Percentiles rank a stretch among this genome's conserved stretches.
These are phyloP conservation scores for Tachycineta bicolor DNA, from an alignment of 2,113 vertebrate species.

Conservation along the genomic window DNA sequence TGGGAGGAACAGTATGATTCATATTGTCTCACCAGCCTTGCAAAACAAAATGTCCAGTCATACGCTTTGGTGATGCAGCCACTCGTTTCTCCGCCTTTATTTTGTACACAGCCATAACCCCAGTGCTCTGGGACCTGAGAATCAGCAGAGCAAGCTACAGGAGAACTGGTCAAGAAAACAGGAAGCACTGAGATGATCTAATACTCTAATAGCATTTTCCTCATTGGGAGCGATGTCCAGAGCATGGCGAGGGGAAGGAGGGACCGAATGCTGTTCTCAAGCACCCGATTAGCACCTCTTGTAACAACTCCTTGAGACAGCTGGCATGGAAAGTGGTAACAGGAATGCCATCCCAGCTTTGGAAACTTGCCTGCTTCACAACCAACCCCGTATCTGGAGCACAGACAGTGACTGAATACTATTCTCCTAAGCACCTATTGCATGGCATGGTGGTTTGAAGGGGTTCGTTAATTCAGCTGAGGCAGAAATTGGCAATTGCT, in stretches of 20 bases:
- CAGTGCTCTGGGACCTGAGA: not conserved
- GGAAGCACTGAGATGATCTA: not conserved
- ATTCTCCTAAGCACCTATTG: not conserved
- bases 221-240: not conserved
- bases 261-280: fast-evolving
- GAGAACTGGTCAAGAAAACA: not conserved
- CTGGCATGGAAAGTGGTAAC: not conserved
- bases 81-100: not conserved
- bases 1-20: constrained; percentile 64
- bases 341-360: not conserved
- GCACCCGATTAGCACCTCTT: not conserved
- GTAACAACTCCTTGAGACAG: not conserved
- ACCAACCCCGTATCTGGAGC: not conserved
- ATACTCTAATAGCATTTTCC: not conserved
- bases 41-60: constrained; percentile 46
- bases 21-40: constrained; percentile 39
- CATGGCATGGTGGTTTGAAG: not conserved
- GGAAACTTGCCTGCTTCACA: not conserved
- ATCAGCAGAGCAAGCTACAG: not conserved
- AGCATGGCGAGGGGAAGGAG: not conserved
- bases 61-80: not conserved
- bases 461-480: not conserved
- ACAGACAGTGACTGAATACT: not conserved
- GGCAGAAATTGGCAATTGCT: not conserved
- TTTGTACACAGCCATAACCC: not conserved